Percentiles rank a stretch among this genome's conserved stretches.
phyloP scores from a whole-genome alignment of 2,113 vertebrate species.

The Oreochromis spilurus region DNA sequence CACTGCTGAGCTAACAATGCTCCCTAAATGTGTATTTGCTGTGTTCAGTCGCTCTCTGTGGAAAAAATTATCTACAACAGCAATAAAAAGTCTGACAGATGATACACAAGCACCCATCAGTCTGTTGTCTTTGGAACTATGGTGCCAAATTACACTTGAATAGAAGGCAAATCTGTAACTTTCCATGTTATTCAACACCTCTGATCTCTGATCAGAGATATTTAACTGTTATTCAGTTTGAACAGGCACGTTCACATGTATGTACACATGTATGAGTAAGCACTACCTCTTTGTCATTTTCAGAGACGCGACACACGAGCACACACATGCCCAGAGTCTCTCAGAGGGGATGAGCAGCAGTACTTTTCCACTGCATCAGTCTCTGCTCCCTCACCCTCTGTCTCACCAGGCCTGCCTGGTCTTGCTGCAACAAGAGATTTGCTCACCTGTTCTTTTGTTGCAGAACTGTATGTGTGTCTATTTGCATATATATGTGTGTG shows the following conservation, averaged over 20 bases:
- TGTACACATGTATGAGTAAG: neutral
- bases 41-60: neutral
- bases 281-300: neutral
- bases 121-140: neutral
- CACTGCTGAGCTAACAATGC: neutral
- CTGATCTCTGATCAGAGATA: neutral
- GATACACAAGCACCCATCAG: neutral
- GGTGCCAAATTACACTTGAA: neutral
- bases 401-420: slow-evolving; percentile 47
- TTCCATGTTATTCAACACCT: neutral
- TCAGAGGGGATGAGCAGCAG: slow-evolving; percentile 27
- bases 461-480: neutral
- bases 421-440: slow-evolving; percentile 48
- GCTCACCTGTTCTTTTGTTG: slow-evolving; percentile 43
- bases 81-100: neutral
- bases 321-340: neutral
- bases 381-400: neutral
- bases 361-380: slow-evolving; percentile 62
- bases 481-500: fast-evolving
- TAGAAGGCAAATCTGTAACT: neutral
- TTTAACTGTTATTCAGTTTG: neutral
- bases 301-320: neutral
- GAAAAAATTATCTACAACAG: neutral
- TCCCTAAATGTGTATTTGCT: neutral
- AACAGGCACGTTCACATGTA: neutral